These are phyloP conservation scores for Drosophila aff. DNA, from an alignment of 1,140 invertebrate species.

Conservation along the genomic window DNA sequence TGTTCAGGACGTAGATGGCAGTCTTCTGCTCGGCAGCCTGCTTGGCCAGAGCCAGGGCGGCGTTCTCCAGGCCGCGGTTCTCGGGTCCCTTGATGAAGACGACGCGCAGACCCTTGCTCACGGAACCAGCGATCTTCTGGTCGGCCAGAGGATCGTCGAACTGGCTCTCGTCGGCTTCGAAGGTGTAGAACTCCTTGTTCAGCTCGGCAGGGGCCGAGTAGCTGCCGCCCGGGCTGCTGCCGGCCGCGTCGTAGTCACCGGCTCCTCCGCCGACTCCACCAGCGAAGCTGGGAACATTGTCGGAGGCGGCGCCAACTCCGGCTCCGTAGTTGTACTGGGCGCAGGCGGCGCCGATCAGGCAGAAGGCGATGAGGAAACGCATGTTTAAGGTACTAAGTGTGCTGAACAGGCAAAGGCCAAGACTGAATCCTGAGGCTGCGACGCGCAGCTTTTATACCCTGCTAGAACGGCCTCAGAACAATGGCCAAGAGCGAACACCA, in stretches of 20 bases:
- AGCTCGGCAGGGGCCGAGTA: slow-evolving; percentile 58
- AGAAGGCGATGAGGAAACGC: slow-evolving; percentile 73
- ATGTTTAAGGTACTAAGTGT: slow-evolving; percentile 43
- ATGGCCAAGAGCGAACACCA: slow-evolving; percentile 34
- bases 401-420: slow-evolving; percentile 62
- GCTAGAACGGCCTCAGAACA: slow-evolving; percentile 58
- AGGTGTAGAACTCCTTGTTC: slow-evolving; percentile 79
- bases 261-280: slow-evolving; percentile 33
- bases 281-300: slow-evolving; percentile 43
- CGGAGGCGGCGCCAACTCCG: slow-evolving; percentile 53
- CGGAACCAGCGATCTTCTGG: slow-evolving; percentile 54
- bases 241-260: slow-evolving; percentile 46
- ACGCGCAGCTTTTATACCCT: slow-evolving; percentile 62
- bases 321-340: slow-evolving; percentile 74
- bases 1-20: slow-evolving; percentile 77
- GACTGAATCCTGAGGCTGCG: slow-evolving; percentile 71
- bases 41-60: slow-evolving; percentile 76
- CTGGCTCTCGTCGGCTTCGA: slow-evolving; percentile 69
- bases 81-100: slow-evolving; percentile 83
- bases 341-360: slow-evolving; percentile 74
- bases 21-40: slow-evolving; percentile 73
- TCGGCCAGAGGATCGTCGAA: slow-evolving; percentile 62
- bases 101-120: slow-evolving; percentile 74
- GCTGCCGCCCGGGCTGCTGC: slow-evolving; percentile 31
- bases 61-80: slow-evolving; percentile 75